These are phyloP conservation scores for Drosophila sordidula DNA, from an alignment of 2,888 invertebrate genomes.

Conservation along the genomic window DNA sequence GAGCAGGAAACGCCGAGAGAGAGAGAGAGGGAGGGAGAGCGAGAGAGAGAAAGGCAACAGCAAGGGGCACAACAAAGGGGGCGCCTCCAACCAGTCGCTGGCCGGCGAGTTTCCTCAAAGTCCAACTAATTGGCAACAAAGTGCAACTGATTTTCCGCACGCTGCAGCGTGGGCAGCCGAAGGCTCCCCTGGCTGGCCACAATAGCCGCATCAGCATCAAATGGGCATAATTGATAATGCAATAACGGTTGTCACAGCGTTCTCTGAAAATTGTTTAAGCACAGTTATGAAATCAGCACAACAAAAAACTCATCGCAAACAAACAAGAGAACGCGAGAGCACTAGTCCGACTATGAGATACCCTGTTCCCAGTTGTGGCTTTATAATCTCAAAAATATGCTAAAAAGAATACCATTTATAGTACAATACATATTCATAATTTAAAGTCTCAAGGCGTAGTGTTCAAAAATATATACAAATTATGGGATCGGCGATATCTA, in stretches of 20 bases:
- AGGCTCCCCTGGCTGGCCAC: too few relatives aligned
- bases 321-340: too few relatives aligned
- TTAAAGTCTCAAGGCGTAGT: too few relatives aligned
- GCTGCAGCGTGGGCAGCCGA: slow-evolving; percentile 6
- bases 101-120: slow-evolving; percentile 24
- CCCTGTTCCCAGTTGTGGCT: too few relatives aligned
- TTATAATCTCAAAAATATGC: too few relatives aligned
- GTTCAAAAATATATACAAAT: too few relatives aligned
- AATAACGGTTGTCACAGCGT: neutral
- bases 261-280: neutral
- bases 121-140: slow-evolving; percentile 43
- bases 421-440: too few relatives aligned
- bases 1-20: slow-evolving; percentile 22
- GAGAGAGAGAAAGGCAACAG: neutral
- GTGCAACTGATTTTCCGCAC: slow-evolving; percentile 24
- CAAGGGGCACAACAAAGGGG: neutral
- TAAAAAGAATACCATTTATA: too few relatives aligned
- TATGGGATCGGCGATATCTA: too few relatives aligned
- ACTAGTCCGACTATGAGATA: too few relatives aligned
- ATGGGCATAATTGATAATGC: slow-evolving; percentile 4
- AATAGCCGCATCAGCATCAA: neutral
- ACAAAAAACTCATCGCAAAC: neutral
- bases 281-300: neutral
- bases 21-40: slow-evolving; percentile 2
- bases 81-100: slow-evolving; percentile 3